A percentile compares a stretch with the other conserved stretches of the same genome.
Evolutionary conservation across 2,888 invertebrate genomes (phyloP).

Genomic region (Pseudococcus viburni): DNA sequence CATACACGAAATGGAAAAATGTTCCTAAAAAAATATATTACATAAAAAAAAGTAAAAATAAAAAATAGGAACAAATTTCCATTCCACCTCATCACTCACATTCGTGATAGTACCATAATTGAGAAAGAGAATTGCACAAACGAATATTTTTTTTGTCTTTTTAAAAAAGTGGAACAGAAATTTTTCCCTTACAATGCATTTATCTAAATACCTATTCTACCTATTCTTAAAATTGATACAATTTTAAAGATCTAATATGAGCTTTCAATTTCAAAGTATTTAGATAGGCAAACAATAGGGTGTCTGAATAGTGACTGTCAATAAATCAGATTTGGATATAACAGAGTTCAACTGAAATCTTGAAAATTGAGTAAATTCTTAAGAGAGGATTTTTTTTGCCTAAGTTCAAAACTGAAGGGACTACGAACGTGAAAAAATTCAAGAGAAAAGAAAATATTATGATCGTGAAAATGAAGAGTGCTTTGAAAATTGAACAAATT

Average conservation of each 20-base stretch:
- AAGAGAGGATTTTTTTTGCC: too few relatives aligned
- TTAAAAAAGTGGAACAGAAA: conserved; percentile 54
- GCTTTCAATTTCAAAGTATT: neutral
- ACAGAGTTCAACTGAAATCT: too few relatives aligned
- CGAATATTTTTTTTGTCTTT: neutral
- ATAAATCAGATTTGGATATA: too few relatives aligned
- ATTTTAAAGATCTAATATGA: neutral
- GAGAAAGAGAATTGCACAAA: neutral
- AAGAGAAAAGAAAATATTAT: too few relatives aligned
- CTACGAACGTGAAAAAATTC: too few relatives aligned
- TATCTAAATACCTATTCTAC: neutral
- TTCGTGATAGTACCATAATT: conserved; percentile 43
- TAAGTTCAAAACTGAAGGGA: too few relatives aligned
- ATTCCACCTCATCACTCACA: conserved; percentile 71
- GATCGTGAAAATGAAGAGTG: too few relatives aligned
- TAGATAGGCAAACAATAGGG: neutral
- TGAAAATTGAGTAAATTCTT: too few relatives aligned
- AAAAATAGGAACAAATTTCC: conserved; percentile 72
- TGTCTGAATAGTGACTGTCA: too few relatives aligned
- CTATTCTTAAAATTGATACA: neutral
- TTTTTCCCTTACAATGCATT: conserved; percentile 44
- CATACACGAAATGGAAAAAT: conserved; percentile 69
- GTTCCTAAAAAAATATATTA: conserved; percentile 38
- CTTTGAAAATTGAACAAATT: too few relatives aligned
- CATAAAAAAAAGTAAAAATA: conserved; percentile 31